phyloP scores from a whole-genome alignment of 2,797 vertebrate species.

The Thripadectes ignobilis region DNA sequence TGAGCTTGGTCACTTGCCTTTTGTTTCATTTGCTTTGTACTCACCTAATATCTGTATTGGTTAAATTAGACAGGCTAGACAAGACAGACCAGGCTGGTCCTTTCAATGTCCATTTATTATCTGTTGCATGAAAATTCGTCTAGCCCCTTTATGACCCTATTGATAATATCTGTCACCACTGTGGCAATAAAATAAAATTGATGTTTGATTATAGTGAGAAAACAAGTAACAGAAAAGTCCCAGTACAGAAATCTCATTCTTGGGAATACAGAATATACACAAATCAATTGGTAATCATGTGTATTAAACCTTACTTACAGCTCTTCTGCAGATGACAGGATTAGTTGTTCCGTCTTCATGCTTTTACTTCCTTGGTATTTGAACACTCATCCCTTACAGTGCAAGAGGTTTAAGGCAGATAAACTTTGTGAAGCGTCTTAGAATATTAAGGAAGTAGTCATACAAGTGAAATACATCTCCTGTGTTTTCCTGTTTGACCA shows the following conservation, averaged over 20 bases:
- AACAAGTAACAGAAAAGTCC: neutral
- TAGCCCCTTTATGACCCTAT: neutral
- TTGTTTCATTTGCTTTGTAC: neutral
- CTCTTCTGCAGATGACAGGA: neutral
- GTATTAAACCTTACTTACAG: neutral
- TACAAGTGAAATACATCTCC: neutral
- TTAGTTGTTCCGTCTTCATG: neutral
- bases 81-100: neutral
- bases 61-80: neutral
- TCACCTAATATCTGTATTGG: neutral
- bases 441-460: neutral
- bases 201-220: neutral
- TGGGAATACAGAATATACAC: neutral
- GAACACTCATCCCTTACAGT: neutral
- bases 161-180: neutral
- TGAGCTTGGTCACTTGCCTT: neutral
- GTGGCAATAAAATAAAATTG: neutral
- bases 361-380: neutral
- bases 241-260: neutral
- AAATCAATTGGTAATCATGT: neutral
- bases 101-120: neutral
- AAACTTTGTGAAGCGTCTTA: neutral
- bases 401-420: neutral
- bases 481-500: neutral
- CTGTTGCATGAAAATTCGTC: neutral